phyloP scores from a whole-genome alignment of 2,797 vertebrate species.

The Tinamus major region DNA sequence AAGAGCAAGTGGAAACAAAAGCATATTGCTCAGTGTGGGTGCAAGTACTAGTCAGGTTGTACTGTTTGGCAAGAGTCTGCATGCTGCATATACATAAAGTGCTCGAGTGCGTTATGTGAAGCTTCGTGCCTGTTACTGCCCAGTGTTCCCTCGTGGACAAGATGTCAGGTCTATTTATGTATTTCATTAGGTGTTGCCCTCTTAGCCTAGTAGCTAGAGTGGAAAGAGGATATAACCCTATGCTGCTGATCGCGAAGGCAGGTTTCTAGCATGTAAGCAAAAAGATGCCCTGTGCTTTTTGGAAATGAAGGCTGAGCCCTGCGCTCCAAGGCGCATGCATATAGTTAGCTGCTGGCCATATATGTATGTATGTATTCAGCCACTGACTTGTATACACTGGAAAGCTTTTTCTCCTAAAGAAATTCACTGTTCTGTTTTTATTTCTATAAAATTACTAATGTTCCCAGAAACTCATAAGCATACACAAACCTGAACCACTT shows the following conservation, averaged over 20 bases:
- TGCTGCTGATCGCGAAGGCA: not conserved
- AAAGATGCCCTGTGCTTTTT: not conserved
- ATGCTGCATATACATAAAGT: not conserved
- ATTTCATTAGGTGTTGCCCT: conserved; percentile 65
- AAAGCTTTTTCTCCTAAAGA: conserved; percentile 22
- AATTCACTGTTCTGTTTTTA: conserved; percentile 62
- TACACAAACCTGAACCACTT: conserved; percentile 72
- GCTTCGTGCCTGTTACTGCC: conserved; percentile 39
- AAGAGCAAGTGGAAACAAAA: not conserved
- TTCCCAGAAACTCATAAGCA: conserved; percentile 70
- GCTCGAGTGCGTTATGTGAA: not conserved
- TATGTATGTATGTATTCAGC: not conserved
- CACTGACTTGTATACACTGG: not conserved
- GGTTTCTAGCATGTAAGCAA: not conserved
- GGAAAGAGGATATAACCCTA: not conserved
- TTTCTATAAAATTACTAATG: conserved; percentile 55
- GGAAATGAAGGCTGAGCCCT: conserved; percentile 9
- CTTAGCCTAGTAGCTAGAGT: conserved; percentile 20
- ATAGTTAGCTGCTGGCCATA: not conserved
- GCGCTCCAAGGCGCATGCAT: not conserved
- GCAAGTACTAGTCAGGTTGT: not conserved
- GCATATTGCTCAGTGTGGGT: rapidly evolving
- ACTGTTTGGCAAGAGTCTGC: not conserved
- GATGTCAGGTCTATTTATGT: conserved; percentile 61
- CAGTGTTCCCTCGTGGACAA: not conserved